A percentile compares a stretch with the other conserved stretches of the same genome.
These are phyloP conservation scores for Cranoglanis bouderius DNA, from an alignment of 2,113 vertebrate species.

Conservation along the genomic window DNA sequence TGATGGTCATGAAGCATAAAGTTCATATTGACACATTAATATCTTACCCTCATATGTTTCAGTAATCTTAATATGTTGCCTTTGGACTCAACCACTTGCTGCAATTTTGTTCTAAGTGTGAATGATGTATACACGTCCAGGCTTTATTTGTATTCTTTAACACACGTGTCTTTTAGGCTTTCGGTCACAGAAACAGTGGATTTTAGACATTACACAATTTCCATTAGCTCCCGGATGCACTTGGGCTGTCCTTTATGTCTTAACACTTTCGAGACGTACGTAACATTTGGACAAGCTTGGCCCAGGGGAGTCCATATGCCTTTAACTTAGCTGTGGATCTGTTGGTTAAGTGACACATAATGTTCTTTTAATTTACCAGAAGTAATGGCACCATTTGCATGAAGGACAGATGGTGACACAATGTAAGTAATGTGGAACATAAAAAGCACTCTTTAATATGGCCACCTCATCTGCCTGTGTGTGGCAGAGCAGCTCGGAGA, in stretches of 20 bases:
- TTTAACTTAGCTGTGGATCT: not conserved
- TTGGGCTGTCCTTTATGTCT: not conserved
- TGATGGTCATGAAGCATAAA: not conserved
- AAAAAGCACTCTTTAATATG: not conserved
- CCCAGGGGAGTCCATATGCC: not conserved
- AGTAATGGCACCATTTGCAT: constrained; percentile 24
- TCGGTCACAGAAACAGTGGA: not conserved
- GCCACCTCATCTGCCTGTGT: not conserved
- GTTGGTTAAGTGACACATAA: constrained; percentile 1
- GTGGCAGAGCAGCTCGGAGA: constrained; percentile 15
- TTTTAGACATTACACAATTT: not conserved
- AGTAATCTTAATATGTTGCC: not conserved
- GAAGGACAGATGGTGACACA: not conserved
- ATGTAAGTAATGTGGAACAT: not conserved
- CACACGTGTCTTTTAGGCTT: not conserved
- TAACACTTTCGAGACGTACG: not conserved
- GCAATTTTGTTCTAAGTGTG: not conserved
- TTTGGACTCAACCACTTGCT: not conserved
- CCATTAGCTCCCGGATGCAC: not conserved
- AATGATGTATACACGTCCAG: not conserved
- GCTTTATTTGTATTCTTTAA: not conserved
- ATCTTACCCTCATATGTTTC: not conserved
- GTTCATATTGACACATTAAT: not conserved
- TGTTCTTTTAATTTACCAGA: constrained; percentile 4
- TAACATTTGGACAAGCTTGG: not conserved